Conservation (phyloP, 2,113 vertebrate species). For the Oenanthe melanoleuca region DNA sequence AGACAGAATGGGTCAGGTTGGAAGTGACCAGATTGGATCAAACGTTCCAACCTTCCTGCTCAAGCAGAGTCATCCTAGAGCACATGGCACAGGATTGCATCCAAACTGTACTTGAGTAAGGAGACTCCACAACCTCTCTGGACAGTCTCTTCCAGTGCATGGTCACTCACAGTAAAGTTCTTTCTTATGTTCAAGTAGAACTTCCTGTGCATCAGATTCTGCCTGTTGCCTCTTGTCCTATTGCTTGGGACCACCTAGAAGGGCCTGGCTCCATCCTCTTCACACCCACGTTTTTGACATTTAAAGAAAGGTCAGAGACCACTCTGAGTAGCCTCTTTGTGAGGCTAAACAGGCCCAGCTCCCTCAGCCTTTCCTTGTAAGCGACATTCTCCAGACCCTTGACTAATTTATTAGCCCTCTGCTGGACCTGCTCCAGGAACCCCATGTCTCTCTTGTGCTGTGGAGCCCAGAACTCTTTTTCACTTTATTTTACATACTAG, state of each 20-base stretch:
- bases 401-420: not conserved
- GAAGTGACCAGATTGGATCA: not conserved
- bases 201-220: not conserved
- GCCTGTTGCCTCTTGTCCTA: not conserved
- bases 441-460: not conserved
- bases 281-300: accelerated
- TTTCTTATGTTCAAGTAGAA: not conserved
- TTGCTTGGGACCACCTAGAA: accelerated
- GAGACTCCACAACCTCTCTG: not conserved
- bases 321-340: not conserved
- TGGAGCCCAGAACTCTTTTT: not conserved
- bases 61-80: not conserved
- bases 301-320: not conserved
- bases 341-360: not conserved
- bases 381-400: not conserved
- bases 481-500: not conserved
- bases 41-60: not conserved
- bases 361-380: not conserved
- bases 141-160: not conserved
- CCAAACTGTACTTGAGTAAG: not conserved
- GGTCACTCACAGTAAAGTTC: not conserved
- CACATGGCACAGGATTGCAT: not conserved
- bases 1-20: not conserved
- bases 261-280: not conserved
- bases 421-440: not conserved